A percentile compares a stretch with the other conserved stretches of the same genome.
Evolutionary conservation across 1,140 invertebrate genomes (phyloP).

Genomic region (Laupala kohalensis): DNA sequence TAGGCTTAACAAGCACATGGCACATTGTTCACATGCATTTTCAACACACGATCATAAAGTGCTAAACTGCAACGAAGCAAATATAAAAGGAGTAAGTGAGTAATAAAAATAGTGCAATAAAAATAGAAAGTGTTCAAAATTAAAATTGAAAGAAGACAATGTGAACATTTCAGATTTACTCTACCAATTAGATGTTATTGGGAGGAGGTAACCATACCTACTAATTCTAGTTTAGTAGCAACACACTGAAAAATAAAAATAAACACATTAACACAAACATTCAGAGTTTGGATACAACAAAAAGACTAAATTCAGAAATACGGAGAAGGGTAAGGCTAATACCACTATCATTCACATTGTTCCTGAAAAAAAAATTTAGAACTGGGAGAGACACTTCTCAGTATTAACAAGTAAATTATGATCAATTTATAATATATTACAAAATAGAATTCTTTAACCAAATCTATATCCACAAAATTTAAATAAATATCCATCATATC

Average conservation of each 20-base stretch:
- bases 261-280: neutral
- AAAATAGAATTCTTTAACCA: neutral
- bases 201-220: neutral
- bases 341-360: neutral
- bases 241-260: neutral
- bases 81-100: neutral
- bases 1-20: too few species aligned
- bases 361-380: too few species aligned
- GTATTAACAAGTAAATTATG: neutral
- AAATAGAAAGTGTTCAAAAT: constrained; percentile 3
- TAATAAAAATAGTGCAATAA: constrained; percentile 10
- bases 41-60: neutral
- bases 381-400: too few species aligned
- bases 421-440: neutral
- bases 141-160: constrained; percentile 4
- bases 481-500: too few species aligned
- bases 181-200: neutral
- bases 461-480: too few species aligned
- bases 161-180: neutral
- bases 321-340: neutral
- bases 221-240: neutral
- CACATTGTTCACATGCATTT: neutral
- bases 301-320: neutral
- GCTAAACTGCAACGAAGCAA: neutral
- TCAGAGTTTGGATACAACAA: neutral